Evolutionary conservation across 1,140 invertebrate genomes (phyloP).

Genomic region (Lordiphosa collinella): DNA sequence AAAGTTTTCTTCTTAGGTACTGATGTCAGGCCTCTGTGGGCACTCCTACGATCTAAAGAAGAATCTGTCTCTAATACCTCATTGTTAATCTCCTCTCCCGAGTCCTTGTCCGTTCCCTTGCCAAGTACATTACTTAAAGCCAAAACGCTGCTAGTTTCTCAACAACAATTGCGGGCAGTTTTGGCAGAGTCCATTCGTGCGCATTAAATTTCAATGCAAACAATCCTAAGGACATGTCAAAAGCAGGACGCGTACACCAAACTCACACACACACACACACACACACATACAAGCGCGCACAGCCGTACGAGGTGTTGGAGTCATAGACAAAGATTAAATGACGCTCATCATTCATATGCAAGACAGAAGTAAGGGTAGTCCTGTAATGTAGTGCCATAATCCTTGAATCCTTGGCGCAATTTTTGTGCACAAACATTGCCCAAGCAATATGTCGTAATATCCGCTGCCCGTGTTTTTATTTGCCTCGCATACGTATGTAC

Average conservation of each 20-base stretch:
- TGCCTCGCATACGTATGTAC: constrained; percentile 25
- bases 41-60: too few relatives aligned
- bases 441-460: constrained; percentile 73
- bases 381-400: constrained; percentile 76
- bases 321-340: constrained; percentile 77
- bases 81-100: too few relatives aligned
- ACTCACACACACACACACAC: constrained; percentile 43
- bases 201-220: constrained; percentile 69
- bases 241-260: constrained; percentile 60
- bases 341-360: constrained; percentile 75
- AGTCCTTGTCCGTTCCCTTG: constrained; percentile 2
- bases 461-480: constrained; percentile 67
- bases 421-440: constrained; percentile 49
- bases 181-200: constrained; percentile 5
- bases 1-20: too few relatives aligned
- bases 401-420: constrained; percentile 74
- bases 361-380: constrained; percentile 14
- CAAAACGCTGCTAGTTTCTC: constrained; percentile 19
- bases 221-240: constrained; percentile 75
- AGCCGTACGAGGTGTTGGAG: constrained; percentile 48
- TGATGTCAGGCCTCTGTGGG: too few relatives aligned
- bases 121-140: constrained; percentile 71
- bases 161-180: background rate
- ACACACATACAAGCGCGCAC: constrained; percentile 18
- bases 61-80: too few relatives aligned